These are phyloP conservation scores for Tetramorium parvispinum DNA, from an alignment of 1,140 invertebrate species.

Conservation along the genomic window DNA sequence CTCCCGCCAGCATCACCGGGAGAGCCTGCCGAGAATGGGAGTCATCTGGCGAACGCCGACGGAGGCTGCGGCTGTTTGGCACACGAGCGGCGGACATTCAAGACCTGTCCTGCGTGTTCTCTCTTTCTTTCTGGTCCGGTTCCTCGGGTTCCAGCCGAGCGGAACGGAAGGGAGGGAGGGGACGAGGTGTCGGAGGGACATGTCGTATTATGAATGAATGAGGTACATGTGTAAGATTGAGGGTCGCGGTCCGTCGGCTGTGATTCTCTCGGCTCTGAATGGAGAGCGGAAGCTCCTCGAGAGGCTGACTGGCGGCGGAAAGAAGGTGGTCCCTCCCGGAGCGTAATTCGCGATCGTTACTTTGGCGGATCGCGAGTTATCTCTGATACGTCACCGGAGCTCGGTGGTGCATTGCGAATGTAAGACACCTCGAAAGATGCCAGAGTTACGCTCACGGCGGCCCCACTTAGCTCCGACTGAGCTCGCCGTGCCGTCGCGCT, in stretches of 20 bases:
- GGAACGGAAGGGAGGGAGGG: neutral
- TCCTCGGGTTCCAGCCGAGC: too few relatives aligned
- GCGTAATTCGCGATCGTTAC: neutral
- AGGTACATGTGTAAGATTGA: constrained; percentile 25
- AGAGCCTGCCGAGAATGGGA: constrained; percentile 77
- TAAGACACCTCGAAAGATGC: neutral
- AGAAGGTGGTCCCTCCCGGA: neutral
- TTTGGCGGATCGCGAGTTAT: neutral
- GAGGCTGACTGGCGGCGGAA: too few relatives aligned
- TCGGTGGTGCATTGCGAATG: neutral
- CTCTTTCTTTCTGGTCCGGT: neutral
- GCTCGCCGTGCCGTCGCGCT: neutral
- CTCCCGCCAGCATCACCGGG: constrained; percentile 73
- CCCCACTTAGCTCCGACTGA: neutral
- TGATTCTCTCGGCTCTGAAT: neutral
- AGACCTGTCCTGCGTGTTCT: neutral
- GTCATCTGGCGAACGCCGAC: constrained; percentile 80
- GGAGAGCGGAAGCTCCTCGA: neutral
- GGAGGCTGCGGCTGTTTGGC: constrained; percentile 28
- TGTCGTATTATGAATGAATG: constrained; percentile 37
- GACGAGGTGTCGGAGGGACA: neutral
- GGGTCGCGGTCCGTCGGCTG: neutral
- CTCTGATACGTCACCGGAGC: neutral
- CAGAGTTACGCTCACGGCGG: neutral
- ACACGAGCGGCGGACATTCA: neutral